Evolutionary conservation across 2,888 invertebrate genomes (phyloP).

Genomic region (Zhengitettix transpicula): DNA sequence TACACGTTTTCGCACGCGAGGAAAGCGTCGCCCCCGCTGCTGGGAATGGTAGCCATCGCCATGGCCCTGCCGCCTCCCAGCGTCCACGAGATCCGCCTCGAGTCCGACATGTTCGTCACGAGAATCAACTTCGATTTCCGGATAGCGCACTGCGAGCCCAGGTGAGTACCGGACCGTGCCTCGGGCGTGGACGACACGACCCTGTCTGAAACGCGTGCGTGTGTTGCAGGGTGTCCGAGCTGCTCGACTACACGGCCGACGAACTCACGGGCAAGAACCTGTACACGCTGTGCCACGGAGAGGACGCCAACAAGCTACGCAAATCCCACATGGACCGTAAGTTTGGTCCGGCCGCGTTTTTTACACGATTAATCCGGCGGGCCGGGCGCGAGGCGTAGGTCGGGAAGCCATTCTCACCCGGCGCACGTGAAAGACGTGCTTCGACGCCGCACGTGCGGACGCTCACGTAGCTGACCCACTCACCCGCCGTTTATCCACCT

Average conservation of each 20-base stretch:
- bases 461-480: too few species aligned
- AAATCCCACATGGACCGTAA: constrained; percentile 93
- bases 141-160: constrained; percentile 93
- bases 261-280: constrained; percentile 86
- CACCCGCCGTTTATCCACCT: neutral
- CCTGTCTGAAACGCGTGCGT: neutral
- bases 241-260: constrained; percentile 84
- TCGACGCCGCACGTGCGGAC: neutral
- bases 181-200: neutral
- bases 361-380: neutral
- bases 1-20: constrained; percentile 82
- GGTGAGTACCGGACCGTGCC: constrained; percentile 40
- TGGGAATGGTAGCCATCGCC: constrained; percentile 90
- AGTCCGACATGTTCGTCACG: constrained; percentile 92
- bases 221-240: constrained; percentile 61
- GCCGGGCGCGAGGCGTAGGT: neutral
- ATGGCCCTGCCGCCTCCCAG: constrained; percentile 94
- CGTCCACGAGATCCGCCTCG: constrained; percentile 89
- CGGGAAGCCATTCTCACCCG: neutral
- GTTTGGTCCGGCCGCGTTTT: constrained; percentile 36
- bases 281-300: constrained; percentile 88
- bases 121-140: constrained; percentile 90
- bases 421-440: neutral
- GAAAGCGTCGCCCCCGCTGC: constrained; percentile 67
- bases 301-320: constrained; percentile 83